Evolutionary conservation across 2,113 vertebrate species (phyloP).

Genomic region (Aegypius monachus): DNA sequence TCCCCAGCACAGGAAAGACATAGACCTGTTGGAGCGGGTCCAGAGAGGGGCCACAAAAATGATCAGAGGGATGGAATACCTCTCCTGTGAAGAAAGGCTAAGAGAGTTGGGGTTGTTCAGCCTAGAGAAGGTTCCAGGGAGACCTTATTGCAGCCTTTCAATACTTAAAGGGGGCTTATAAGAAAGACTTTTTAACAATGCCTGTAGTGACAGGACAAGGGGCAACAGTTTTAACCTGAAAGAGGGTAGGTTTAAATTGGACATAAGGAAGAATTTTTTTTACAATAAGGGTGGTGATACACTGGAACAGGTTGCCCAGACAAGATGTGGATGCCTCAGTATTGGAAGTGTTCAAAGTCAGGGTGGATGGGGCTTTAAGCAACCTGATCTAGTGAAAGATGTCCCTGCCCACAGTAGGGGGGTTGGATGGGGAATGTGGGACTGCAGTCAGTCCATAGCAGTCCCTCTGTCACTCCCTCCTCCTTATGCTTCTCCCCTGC

Average conservation of each 20-base stretch:
- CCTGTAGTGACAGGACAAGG: no score
- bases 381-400: not conserved
- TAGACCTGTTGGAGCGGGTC: not conserved
- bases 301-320: no score
- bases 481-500: not conserved
- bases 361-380: not conserved
- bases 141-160: not conserved
- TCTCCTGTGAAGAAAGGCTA: not conserved
- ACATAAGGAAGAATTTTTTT: no score
- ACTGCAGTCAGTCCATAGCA: not conserved
- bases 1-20: not conserved
- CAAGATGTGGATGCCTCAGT: not conserved
- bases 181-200: no score
- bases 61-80: not conserved
- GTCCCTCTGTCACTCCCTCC: not conserved
- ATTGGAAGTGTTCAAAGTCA: not conserved
- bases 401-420: accelerated
- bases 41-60: not conserved
- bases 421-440: not conserved
- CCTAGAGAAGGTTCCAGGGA: no score
- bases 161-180: no score
- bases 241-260: no score
- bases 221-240: no score
- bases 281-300: no score
- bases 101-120: not conserved